Evolutionary conservation across 2,797 vertebrate species (phyloP).

Genomic region (Clamator glandarius): DNA sequence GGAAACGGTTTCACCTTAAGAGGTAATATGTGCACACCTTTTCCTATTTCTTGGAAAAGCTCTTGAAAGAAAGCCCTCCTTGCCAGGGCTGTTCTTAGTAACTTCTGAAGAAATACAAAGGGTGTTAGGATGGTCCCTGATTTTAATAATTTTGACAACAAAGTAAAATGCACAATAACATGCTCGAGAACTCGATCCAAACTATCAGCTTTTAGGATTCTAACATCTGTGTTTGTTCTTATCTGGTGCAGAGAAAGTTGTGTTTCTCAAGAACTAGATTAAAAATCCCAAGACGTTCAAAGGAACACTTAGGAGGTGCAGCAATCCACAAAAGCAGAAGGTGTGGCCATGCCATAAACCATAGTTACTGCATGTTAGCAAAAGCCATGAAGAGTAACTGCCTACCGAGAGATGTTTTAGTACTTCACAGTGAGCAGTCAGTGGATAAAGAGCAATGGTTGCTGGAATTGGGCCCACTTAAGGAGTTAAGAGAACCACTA

Average conservation of each 20-base stretch:
- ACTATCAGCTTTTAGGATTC: neutral
- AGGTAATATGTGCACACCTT: fast-evolving
- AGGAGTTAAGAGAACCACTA: neutral
- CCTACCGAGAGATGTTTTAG: neutral
- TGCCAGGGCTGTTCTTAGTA: neutral
- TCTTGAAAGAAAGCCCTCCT: neutral
- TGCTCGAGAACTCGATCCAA: neutral
- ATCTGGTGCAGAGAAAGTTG: neutral
- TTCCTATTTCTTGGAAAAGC: neutral
- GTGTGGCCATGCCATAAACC: neutral
- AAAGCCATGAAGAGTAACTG: neutral
- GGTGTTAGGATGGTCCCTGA: neutral
- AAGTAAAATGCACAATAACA: neutral
- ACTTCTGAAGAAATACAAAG: neutral
- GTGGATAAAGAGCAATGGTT: neutral
- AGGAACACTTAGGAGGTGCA: neutral
- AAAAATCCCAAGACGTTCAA: neutral
- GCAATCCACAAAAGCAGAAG: neutral
- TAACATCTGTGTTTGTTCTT: neutral
- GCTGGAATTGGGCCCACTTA: neutral
- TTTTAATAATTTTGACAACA: neutral
- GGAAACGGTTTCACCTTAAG: neutral
- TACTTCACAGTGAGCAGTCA: neutral
- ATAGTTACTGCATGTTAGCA: fast-evolving
- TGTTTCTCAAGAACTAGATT: neutral